These are phyloP conservation scores for Zonotrichia leucophrys DNA, from an alignment of 2,113 vertebrate species.

Conservation along the genomic window DNA sequence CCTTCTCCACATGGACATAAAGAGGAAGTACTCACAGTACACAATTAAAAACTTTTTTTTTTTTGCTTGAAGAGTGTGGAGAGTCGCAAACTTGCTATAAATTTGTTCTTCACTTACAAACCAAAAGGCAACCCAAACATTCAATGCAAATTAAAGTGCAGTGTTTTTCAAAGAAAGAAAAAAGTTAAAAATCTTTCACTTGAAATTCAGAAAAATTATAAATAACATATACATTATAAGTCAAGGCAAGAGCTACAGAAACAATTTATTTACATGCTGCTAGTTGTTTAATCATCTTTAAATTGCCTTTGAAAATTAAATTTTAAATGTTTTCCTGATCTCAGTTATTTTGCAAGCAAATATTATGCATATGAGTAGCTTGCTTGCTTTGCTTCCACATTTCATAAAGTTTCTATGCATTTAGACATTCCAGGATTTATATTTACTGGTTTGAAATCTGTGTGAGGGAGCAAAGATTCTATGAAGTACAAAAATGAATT, in stretches of 20 bases:
- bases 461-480: background rate
- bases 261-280: background rate
- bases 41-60: background rate
- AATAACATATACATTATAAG: background rate
- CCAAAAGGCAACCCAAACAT: background rate
- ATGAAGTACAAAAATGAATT: background rate
- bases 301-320: background rate
- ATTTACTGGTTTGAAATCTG: background rate
- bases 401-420: background rate
- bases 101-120: background rate
- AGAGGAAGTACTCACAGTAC: rapidly evolving
- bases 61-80: background rate
- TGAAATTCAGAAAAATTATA: background rate
- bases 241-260: background rate
- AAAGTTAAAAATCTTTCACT: background rate
- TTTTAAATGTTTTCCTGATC: background rate
- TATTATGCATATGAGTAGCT: background rate
- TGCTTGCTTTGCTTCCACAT: background rate
- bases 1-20: background rate
- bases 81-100: background rate
- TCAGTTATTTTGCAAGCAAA: background rate
- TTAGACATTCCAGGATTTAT: background rate
- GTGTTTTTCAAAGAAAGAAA: background rate
- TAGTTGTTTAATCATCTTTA: background rate
- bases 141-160: background rate